phyloP scores from a whole-genome alignment of 1,140 invertebrate genomes.

The Brachionus manjavacas region DNA sequence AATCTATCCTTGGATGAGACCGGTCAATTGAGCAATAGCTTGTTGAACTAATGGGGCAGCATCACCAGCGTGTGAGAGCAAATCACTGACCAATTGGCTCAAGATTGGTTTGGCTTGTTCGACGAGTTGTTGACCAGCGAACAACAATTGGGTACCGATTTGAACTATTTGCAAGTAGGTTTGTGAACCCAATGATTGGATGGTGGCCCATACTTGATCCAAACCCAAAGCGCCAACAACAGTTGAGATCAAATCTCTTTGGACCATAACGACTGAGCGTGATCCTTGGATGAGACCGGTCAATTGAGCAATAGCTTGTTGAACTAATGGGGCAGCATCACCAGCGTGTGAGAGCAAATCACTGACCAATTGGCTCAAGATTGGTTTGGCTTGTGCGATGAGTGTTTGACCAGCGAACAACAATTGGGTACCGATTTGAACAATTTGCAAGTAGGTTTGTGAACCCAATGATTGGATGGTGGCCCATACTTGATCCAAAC shows the following conservation, averaged over 20 bases:
- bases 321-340: neutral
- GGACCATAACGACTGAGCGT: neutral
- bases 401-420: slow-evolving; percentile 2
- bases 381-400: neutral
- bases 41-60: neutral
- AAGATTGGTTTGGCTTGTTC: neutral
- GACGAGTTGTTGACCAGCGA: slow-evolving; percentile 9
- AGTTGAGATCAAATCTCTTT: neutral
- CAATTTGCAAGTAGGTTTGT: neutral
- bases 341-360: slow-evolving; percentile 8
- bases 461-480: neutral
- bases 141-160: slow-evolving; percentile 22
- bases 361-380: slow-evolving; percentile 1
- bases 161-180: neutral
- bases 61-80: slow-evolving; percentile 8
- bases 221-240: neutral
- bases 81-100: neutral
- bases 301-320: neutral
- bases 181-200: neutral
- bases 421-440: slow-evolving; percentile 7
- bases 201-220: neutral
- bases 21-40: neutral
- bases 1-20: neutral
- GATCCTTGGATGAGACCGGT: neutral
- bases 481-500: neutral